Base-by-base conservation (phyloP, 1,140 invertebrate species). In the Parasteatoda tepidariorum region DNA sequence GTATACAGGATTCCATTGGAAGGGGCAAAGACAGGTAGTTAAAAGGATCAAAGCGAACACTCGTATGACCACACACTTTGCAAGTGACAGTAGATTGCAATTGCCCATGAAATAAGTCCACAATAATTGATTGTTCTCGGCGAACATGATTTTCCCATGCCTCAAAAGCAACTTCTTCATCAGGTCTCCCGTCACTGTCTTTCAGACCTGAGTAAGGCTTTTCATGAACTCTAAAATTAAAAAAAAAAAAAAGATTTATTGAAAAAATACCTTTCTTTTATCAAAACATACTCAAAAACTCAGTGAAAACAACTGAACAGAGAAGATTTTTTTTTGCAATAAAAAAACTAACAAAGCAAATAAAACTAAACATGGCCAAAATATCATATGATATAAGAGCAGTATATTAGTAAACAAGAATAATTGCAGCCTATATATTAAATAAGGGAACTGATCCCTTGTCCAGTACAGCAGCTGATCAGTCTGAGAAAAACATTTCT, bases 81-180 rank as follows among this genome's bases (percentile, higher is more conserved):
- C 95, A 97, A 59, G 92, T 93, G 34, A 94, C 93, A 88, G 94
- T 93, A 3, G 95, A 96, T 90, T 96, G 96, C 0, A 97, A 90
- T 88, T 96, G 95, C 0, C 96, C 96, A 89, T 96, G 95, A 89
- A 97, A 97, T 61, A 96, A 89, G 89, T 97, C 96, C 33, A 95
- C 95, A 70, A 97, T 93, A 73, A 97, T 94, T 4, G 95, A 96
- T 88, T 93, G 92, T 90, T 92, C 96, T 74, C 95, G 90, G 4
- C 93, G 89, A 68, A 94, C 90, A 89, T 96, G 94, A 88, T 94
- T 94, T 59, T 93, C 92, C 95, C 95, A 97, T 28, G 95, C 95
- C 88, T 95, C 92, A 86, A 93, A 91, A 38, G 93, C 93, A 78
- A 95, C 94, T 34, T 92, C 91, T 85, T 93, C 92, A 89, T 95